phyloP scores from a whole-genome alignment of 2,113 vertebrate genomes.

The Podarcis raffonei region DNA sequence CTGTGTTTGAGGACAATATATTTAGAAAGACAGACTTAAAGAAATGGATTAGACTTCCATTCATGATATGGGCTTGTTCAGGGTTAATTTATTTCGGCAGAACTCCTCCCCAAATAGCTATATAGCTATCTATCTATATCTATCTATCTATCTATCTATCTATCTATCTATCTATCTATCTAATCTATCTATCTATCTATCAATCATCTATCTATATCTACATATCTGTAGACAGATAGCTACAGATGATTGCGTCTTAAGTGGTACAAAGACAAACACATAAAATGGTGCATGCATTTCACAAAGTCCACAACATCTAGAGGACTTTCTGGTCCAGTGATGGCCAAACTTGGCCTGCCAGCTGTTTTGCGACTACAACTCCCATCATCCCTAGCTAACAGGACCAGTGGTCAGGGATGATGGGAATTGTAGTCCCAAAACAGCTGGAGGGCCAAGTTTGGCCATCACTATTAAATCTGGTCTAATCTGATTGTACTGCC shows the following conservation, averaged over 20 bases:
- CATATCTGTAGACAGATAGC: too few species aligned
- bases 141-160: background rate
- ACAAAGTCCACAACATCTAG: background rate
- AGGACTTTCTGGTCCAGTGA: background rate
- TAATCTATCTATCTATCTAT: too few species aligned
- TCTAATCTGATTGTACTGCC: background rate
- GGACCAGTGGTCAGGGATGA: too few species aligned
- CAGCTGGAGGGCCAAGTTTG: too few species aligned
- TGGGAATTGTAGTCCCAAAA: too few species aligned
- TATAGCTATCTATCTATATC: background rate
- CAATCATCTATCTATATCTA: too few species aligned
- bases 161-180: background rate
- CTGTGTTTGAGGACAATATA: background rate
- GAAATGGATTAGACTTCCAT: background rate
- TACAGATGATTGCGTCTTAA: too few species aligned
- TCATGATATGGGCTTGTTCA: background rate
- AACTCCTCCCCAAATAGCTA: background rate
- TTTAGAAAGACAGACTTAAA: background rate
- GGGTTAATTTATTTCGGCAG: background rate
- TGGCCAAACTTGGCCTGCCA: too few species aligned
- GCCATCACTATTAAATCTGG: background rate
- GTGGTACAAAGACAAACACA: background rate
- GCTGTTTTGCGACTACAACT: too few species aligned
- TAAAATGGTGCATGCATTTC: background rate
- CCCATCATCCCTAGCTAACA: too few species aligned